A percentile compares a stretch with the other conserved stretches of the same genome.
phyloP scores from a whole-genome alignment of 2,113 vertebrate species.

The Phylloscopus whistleri region DNA sequence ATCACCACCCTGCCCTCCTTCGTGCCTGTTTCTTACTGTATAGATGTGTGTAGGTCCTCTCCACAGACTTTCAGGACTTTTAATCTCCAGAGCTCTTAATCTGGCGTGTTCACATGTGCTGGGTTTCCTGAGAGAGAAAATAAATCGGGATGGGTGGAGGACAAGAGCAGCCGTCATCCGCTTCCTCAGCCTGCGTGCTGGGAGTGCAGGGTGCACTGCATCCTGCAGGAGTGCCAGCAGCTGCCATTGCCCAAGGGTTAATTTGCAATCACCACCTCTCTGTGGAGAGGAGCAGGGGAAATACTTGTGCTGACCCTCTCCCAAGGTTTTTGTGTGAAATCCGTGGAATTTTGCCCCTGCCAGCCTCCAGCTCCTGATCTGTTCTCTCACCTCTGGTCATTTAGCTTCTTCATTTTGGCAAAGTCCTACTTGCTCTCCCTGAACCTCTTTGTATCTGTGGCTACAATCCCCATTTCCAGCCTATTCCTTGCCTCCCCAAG shows the following conservation, averaged over 20 bases:
- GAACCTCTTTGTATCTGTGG: not conserved
- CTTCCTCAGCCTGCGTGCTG: not conserved
- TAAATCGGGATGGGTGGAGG: not conserved
- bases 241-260: not conserved
- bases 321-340: not conserved
- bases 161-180: not conserved
- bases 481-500: not conserved
- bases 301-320: not conserved
- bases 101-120: not conserved
- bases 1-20: not conserved
- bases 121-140: conserved; percentile 38
- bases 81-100: not conserved
- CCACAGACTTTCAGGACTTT: not conserved
- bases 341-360: not conserved
- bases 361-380: not conserved
- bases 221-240: not conserved
- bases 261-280: not conserved
- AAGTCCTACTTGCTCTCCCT: not conserved
- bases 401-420: not conserved
- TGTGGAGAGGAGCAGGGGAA: not conserved
- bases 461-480: not conserved
- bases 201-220: rapidly evolving
- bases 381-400: not conserved
- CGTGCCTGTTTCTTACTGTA: not conserved
- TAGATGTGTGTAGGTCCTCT: not conserved